Conservation (phyloP, 92 coral and sea anemone genomes). For the Hydrozoanthus gracilis region DNA sequence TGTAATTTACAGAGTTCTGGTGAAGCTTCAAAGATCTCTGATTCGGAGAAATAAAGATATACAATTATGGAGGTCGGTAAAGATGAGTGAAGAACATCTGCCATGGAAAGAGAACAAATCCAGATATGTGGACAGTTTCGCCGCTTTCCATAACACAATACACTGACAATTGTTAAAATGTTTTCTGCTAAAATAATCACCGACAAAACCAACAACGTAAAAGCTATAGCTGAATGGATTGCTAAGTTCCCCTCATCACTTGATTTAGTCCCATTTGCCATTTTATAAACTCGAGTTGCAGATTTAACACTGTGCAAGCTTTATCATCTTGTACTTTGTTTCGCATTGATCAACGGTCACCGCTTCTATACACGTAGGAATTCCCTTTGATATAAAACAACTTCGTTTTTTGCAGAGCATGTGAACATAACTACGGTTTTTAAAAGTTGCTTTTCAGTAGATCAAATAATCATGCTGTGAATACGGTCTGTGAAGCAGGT, state of each 20-base stretch:
- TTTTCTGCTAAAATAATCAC: constrained; percentile 59
- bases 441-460: too few species aligned
- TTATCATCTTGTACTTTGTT: not conserved
- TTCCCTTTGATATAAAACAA: not conserved
- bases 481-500: not conserved
- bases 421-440: too few species aligned
- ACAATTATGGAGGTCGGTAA: constrained; percentile 67
- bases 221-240: constrained; percentile 43
- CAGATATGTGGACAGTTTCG: constrained; percentile 56
- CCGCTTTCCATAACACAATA: constrained; percentile 61
- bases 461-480: not conserved
- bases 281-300: not conserved
- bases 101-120: constrained; percentile 62
- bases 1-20: constrained; percentile 67
- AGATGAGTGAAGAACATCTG: constrained; percentile 64
- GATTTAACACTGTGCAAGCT: not conserved
- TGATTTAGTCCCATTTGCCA: constrained; percentile 19
- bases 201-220: constrained; percentile 52
- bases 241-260: not conserved
- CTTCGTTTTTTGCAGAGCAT: too few species aligned
- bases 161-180: constrained; percentile 61
- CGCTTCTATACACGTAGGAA: not conserved
- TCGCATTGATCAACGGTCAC: not conserved
- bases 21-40: constrained; percentile 27
- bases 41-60: constrained; percentile 49